Conservation (phyloP, 2,888 invertebrate species). For the Chloroclysta siterata region DNA sequence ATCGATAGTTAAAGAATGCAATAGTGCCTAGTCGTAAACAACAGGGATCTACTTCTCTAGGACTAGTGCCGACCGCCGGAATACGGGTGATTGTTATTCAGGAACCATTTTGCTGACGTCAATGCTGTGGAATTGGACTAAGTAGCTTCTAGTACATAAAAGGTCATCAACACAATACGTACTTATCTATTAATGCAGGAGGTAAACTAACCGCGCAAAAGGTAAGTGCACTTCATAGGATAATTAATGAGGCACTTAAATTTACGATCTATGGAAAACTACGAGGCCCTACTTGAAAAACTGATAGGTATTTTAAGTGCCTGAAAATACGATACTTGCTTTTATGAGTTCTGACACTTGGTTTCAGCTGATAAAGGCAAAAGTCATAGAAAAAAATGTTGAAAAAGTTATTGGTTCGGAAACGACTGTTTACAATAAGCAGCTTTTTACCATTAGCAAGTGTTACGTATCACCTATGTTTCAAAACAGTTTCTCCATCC, state of each 20-base stretch:
- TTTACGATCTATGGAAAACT: slow-evolving; percentile 1
- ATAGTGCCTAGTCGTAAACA: slow-evolving; percentile 14
- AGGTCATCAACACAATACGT: slow-evolving; percentile 27
- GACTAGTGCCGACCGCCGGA: slow-evolving; percentile 24
- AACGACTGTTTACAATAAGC: no score
- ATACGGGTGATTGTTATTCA: slow-evolving; percentile 63
- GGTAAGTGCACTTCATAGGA: slow-evolving; percentile 9
- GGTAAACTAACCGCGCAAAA: slow-evolving; percentile 13
- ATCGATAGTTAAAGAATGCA: not conserved
- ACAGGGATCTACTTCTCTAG: slow-evolving; percentile 31
- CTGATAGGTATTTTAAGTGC: no score
- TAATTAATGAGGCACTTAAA: slow-evolving; percentile 16
- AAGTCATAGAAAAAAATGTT: no score
- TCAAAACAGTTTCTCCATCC: not conserved
- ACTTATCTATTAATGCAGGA: slow-evolving; percentile 15
- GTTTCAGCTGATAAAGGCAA: no score
- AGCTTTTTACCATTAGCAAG: no score
- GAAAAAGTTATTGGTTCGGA: no score
- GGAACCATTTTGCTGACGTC: slow-evolving; percentile 56
- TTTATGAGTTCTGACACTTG: no score
- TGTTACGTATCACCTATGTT: no score
- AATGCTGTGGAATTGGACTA: slow-evolving; percentile 54
- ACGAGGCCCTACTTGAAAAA: not conserved
- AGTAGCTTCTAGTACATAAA: slow-evolving; percentile 26
- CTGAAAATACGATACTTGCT: no score